Conservation (phyloP, 2,888 invertebrate genomes). For the Slavum lentiscoides region DNA sequence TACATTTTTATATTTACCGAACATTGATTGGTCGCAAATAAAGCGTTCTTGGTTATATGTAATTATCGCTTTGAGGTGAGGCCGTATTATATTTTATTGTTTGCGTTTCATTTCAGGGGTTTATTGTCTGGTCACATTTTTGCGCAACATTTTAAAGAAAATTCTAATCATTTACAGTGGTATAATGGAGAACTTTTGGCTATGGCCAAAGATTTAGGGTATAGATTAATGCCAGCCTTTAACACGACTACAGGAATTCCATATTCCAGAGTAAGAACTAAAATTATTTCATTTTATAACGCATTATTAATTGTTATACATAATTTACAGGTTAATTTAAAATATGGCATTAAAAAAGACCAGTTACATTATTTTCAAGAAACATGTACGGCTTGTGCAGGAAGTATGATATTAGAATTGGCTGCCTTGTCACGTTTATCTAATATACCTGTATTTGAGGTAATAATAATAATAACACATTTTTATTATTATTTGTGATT, state of each 20-base stretch:
- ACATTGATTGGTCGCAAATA: too few relatives aligned
- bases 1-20: too few relatives aligned
- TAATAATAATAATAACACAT: conserved; percentile 56
- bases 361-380: conserved; percentile 77
- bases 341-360: conserved; percentile 78
- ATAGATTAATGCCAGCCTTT: conserved; percentile 92
- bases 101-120: conserved; percentile 66
- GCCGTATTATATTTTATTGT: not conserved
- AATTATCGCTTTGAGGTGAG: not conserved
- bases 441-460: conserved; percentile 87
- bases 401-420: conserved; percentile 96
- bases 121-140: conserved; percentile 90
- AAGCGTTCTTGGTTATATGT: not conserved
- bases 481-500: not conserved
- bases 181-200: conserved; percentile 83
- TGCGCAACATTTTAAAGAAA: conserved; percentile 77
- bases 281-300: conserved; percentile 3
- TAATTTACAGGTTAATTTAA: conserved; percentile 71
- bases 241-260: conserved; percentile 97
- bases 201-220: conserved; percentile 91
- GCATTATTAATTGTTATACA: not conserved
- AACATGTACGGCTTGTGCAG: conserved; percentile 97
- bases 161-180: conserved; percentile 76
- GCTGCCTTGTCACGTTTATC: conserved; percentile 92
- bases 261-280: conserved; percentile 78